phyloP scores from a whole-genome alignment of 2,888 invertebrate species.

The Megaustenia siamemsis region DNA sequence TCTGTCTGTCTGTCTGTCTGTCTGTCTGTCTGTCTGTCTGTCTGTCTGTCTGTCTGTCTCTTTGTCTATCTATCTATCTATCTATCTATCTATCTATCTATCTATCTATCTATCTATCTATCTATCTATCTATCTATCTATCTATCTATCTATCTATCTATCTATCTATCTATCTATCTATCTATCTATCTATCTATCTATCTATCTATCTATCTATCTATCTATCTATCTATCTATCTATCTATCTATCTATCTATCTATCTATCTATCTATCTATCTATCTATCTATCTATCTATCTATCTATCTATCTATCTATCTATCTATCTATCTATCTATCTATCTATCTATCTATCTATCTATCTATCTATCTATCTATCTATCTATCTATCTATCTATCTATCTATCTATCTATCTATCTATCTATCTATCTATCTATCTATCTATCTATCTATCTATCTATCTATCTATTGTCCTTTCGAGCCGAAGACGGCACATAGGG shows the following conservation, averaged over 20 bases:
- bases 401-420: not conserved
- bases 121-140: conserved; percentile 31
- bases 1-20: conserved; percentile 25
- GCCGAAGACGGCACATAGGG: too few relatives aligned
- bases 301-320: not conserved
- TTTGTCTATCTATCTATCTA: not conserved
- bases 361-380: not conserved
- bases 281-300: not conserved
- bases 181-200: conserved; percentile 18
- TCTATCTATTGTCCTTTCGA: too few relatives aligned
- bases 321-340: not conserved
- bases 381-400: not conserved
- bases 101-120: conserved; percentile 22
- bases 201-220: conserved; percentile 18
- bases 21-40: too few relatives aligned
- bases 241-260: too few relatives aligned
- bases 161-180: conserved; percentile 29
- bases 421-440: too few relatives aligned
- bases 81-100: conserved; percentile 1
- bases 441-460: too few relatives aligned
- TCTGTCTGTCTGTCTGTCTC: too few relatives aligned
- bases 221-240: conserved; percentile 18
- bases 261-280: not conserved
- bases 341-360: not conserved
- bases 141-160: conserved; percentile 31